Evolutionary conservation across 2,113 vertebrate species (phyloP).

Genomic region (Callithrix jacchus): DNA sequence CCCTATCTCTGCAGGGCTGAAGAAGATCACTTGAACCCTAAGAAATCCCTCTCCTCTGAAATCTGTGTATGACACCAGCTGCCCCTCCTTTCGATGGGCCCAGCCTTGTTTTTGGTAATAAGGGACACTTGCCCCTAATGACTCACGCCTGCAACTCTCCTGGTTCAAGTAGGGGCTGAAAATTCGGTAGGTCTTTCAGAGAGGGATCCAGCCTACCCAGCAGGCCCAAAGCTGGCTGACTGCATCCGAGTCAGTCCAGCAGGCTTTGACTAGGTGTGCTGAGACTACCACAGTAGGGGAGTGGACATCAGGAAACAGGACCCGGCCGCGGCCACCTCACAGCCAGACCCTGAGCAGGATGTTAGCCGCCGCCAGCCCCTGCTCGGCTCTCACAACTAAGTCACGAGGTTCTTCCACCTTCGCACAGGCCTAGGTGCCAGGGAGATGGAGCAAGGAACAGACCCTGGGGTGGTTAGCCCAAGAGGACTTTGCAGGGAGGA

Average conservation of each 20-base stretch:
- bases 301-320: too few species aligned
- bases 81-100: too few species aligned
- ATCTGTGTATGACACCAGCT: background rate
- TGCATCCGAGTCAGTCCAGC: background rate
- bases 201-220: background rate
- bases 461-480: background rate
- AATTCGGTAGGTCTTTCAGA: rapidly evolving
- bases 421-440: background rate
- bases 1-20: background rate
- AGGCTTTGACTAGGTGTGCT: background rate
- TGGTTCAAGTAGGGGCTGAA: background rate
- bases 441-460: background rate
- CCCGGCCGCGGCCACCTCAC: background rate
- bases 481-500: too few species aligned
- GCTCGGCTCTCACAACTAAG: background rate
- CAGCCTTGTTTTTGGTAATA: background rate
- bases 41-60: background rate
- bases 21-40: background rate
- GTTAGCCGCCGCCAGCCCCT: background rate
- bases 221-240: rapidly evolving
- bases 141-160: background rate
- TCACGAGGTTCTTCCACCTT: background rate
- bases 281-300: background rate
- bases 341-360: background rate
- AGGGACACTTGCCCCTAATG: background rate